These are phyloP conservation scores for Cynodonichthys magdalenae DNA, from an alignment of 2,797 vertebrate genomes.

Conservation along the genomic window DNA sequence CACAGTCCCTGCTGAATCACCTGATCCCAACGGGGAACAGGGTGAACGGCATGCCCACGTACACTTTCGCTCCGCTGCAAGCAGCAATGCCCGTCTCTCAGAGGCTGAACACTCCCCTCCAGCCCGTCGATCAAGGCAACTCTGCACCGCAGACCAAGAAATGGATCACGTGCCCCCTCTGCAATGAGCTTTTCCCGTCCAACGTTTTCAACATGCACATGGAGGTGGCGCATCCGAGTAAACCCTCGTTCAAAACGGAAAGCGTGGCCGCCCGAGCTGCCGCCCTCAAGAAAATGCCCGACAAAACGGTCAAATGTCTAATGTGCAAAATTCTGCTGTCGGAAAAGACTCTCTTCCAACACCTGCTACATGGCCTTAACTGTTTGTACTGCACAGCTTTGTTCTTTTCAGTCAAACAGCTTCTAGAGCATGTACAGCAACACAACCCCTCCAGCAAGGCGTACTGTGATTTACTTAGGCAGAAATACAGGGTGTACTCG, in stretches of 20 bases:
- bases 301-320: conserved; percentile 90
- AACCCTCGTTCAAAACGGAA: conserved; percentile 73
- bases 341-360: conserved; percentile 90
- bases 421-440: conserved; percentile 88
- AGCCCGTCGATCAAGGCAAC: conserved; percentile 73
- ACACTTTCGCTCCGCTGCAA: conserved; percentile 91
- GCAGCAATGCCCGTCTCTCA: conserved; percentile 82
- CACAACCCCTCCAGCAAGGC: conserved; percentile 87
- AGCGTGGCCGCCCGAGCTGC: conserved; percentile 89
- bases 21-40: conserved; percentile 94
- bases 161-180: conserved; percentile 96
- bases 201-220: conserved; percentile 94
- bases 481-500: conserved; percentile 87
- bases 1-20: conserved; percentile 90
- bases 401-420: conserved; percentile 91
- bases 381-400: conserved; percentile 92
- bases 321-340: conserved; percentile 89
- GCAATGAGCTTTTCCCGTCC: conserved; percentile 95
- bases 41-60: conserved; percentile 93
- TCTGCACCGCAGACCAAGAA: conserved; percentile 87
- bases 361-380: conserved; percentile 91
- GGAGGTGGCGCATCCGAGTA: conserved; percentile 89
- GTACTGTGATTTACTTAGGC: conserved; percentile 88
- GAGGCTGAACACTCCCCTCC: conserved; percentile 75
- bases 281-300: conserved; percentile 92